Percentiles rank a stretch among this genome's conserved stretches.
Evolutionary conservation across 2,113 vertebrate species (phyloP).

Genomic region (Paratilapia polleni): DNA sequence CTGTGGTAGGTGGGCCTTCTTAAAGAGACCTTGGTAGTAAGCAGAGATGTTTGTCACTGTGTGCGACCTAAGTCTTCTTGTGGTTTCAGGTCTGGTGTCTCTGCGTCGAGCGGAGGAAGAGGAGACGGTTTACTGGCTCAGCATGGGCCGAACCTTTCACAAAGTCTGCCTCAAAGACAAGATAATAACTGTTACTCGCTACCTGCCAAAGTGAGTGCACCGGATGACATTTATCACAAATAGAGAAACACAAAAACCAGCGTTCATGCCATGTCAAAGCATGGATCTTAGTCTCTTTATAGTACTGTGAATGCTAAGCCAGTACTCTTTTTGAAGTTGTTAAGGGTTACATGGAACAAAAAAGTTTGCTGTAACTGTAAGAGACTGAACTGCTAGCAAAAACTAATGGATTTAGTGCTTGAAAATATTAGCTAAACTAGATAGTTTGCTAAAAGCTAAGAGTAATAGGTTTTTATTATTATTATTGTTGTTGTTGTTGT

Average conservation of each 20-base stretch:
- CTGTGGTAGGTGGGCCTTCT: neutral
- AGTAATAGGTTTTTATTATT: neutral
- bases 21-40: too few species aligned
- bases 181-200: slow-evolving; percentile 97
- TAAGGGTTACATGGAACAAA: fast-evolving
- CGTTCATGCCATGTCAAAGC: neutral
- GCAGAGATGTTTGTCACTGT: neutral
- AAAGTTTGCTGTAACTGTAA: too few species aligned
- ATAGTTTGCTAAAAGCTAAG: too few species aligned
- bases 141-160: slow-evolving; percentile 97
- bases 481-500: neutral
- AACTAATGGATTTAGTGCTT: neutral
- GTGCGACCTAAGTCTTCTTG: neutral
- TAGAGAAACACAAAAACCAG: neutral
- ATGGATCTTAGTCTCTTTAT: neutral
- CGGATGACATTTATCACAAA: neutral
- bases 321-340: neutral
- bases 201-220: slow-evolving; percentile 93
- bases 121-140: slow-evolving; percentile 95
- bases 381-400: fast-evolving
- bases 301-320: neutral
- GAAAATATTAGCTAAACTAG: too few species aligned
- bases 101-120: slow-evolving; percentile 89
- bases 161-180: slow-evolving; percentile 97
- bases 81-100: slow-evolving; percentile 88